These are phyloP conservation scores for Cheilosia grossa DNA, from an alignment of 2,888 invertebrate genomes.

Conservation along the genomic window DNA sequence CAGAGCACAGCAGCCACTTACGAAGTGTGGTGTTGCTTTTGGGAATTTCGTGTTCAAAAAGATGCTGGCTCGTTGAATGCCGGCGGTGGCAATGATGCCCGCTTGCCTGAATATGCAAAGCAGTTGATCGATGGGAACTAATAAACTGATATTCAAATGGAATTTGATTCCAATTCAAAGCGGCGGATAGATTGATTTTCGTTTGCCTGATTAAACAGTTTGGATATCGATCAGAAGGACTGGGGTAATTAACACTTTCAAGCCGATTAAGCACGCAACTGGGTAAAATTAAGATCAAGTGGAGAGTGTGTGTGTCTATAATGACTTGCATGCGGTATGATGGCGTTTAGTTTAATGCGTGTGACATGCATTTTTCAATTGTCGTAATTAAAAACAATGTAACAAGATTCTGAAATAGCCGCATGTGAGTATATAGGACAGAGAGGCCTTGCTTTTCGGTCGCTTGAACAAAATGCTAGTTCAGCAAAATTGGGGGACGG, in stretches of 20 bases:
- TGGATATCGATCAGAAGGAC: conserved; percentile 4
- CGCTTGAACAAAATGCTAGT: no score
- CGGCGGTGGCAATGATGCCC: conserved; percentile 1
- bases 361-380: conserved; percentile 8
- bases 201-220: conserved; percentile 1
- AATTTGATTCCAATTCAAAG: conserved; percentile 8
- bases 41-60: neutral
- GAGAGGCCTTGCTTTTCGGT: no score
- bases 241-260: conserved; percentile 4
- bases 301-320: neutral
- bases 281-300: no score
- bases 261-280: neutral
- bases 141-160: conserved; percentile 28
- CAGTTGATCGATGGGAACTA: conserved; percentile 35
- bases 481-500: no score
- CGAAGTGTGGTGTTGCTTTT: neutral
- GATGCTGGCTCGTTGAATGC: conserved; percentile 14
- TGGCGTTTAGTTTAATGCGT: neutral
- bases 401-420: neutral
- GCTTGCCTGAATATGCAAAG: conserved; percentile 32
- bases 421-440: neutral
- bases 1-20: neutral
- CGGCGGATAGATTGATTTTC: conserved; percentile 6
- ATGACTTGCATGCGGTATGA: neutral
- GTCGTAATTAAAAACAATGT: conserved; percentile 10